Base-by-base conservation (phyloP, 1,140 invertebrate species). In the Aphaenogaster rudis region DNA sequence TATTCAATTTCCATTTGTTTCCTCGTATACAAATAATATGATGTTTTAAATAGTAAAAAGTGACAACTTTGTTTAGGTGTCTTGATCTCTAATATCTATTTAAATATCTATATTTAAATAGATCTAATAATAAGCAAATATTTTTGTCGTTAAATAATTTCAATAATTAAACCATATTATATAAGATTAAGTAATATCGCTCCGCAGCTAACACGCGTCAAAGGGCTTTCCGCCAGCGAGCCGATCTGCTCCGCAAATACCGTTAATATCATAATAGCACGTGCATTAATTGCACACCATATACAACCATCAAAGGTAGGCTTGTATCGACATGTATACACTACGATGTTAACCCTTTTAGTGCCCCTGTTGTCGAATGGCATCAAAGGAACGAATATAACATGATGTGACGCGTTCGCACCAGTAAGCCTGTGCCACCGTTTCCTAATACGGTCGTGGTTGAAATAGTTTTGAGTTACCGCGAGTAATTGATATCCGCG, bases 351-450 rank as follows among this genome's bases (percentile, higher is more conserved):
- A 84, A 84, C 69, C 80, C 80, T 74, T 63, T 84, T 33, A 76
- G 21, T 61, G 28, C 67, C 48, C 42, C 13, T 11, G 80, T 61
- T 84, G 54, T 63, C 45, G 42, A 76, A 74, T 74, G 54, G 42
- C 69, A 28, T 84, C 80, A 84, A 84, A 84, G 80, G 80, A 76
- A 54, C 54, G 28, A 84, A 71, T 81, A 69, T 69, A 81, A 81
- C 78, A 52, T 52, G 80, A 80, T 66, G 63, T 54, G 48, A 84
- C 69, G 69, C 42, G 42, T 74, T 82, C 54, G 42, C 39, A 17
- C 48, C n/a, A 50, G 28, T 42, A 52, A 69, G 13, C 42, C 5
- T 5, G 9, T 21, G 39, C 61, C 9, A 21, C n/a, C 17, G 63
- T 69, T 52, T 54, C 63, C 61, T 52, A 54, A 8, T 71, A 42